phyloP scores from a whole-genome alignment of 2,797 vertebrate species.

The Phaenicophaeus curvirostris region DNA sequence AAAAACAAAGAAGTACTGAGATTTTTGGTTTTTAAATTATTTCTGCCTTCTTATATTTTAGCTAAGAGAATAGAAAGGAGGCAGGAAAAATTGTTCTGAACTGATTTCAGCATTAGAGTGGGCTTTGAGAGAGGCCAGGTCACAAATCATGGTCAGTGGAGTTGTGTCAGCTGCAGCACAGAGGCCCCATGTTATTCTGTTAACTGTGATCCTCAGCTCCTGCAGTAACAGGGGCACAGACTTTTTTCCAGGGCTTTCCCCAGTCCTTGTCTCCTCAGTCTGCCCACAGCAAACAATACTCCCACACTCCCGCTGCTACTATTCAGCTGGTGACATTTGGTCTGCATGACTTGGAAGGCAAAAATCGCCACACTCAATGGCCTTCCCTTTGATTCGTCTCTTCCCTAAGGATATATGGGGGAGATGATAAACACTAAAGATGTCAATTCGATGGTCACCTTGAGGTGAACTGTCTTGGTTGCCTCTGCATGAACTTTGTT shows the following conservation, averaged over 20 bases:
- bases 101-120: background rate
- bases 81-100: background rate
- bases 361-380: fast-evolving
- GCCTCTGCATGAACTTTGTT: background rate
- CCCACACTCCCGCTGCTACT: background rate
- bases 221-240: fast-evolving
- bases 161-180: background rate
- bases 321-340: background rate
- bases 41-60: background rate
- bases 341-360: background rate
- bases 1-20: background rate
- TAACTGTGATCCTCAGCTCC: background rate
- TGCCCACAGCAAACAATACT: fast-evolving
- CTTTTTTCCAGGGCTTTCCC: background rate
- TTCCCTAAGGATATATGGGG: fast-evolving
- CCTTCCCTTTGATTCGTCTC: background rate
- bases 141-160: background rate
- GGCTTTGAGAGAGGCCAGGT: background rate
- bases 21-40: background rate
- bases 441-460: background rate
- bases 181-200: background rate
- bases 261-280: background rate
- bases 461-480: background rate
- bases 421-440: background rate
- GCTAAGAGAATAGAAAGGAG: background rate